Evolutionary conservation across 2,888 invertebrate genomes (phyloP).

Genomic region (Pristionchus fissidentatus): DNA sequence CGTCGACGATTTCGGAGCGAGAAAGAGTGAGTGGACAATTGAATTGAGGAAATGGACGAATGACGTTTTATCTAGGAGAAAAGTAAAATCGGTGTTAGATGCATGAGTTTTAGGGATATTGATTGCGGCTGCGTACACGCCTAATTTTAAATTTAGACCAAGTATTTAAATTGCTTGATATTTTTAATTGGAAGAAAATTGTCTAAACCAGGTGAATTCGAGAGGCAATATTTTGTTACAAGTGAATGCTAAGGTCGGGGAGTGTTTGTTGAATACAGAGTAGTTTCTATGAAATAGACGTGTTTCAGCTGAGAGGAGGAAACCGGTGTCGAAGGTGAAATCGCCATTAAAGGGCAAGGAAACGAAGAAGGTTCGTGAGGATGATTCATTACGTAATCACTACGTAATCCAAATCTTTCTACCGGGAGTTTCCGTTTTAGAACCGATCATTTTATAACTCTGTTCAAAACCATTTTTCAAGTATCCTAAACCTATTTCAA

Average conservation of each 20-base stretch:
- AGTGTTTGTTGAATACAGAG: not conserved
- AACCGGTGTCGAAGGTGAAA: not conserved
- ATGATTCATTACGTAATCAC: not conserved
- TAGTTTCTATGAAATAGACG: not conserved
- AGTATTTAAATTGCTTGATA: too few species aligned
- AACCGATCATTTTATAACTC: too few species aligned
- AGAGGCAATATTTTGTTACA: too few species aligned
- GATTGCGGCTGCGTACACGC: too few species aligned
- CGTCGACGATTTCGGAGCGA: not conserved
- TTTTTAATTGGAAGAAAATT: too few species aligned
- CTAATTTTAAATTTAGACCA: too few species aligned
- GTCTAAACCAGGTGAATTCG: too few species aligned
- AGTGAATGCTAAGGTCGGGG: too few species aligned
- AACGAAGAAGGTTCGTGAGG: constrained; percentile 41
- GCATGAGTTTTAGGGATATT: not conserved
- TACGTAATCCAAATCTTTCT: not conserved
- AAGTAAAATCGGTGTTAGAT: not conserved
- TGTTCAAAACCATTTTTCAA: too few species aligned
- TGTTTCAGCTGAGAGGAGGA: not conserved
- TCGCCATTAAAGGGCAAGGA: constrained; percentile 39
- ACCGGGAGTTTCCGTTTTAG: too few species aligned
- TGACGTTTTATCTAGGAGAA: too few species aligned
- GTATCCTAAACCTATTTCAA: too few species aligned
- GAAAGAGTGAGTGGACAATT: not conserved
- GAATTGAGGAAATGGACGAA: not conserved